phyloP scores from a whole-genome alignment of 1,140 invertebrate genomes.

The Harlomillsia oculata region DNA sequence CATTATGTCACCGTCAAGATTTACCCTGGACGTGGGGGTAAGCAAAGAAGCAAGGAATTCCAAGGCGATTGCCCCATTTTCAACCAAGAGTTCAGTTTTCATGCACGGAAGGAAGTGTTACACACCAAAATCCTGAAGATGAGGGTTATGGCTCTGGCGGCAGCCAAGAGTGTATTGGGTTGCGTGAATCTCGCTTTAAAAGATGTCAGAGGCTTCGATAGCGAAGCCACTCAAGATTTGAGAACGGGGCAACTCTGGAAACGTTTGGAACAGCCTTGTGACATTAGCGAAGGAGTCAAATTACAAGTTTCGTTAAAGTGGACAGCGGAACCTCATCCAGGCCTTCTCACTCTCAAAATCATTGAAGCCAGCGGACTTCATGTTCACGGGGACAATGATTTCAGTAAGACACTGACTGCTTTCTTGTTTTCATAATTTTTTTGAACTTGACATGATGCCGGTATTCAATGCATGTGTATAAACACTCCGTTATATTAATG shows the following conservation, averaged over 20 bases:
- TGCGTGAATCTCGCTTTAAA: slow-evolving; percentile 29
- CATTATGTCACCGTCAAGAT: slow-evolving; percentile 27
- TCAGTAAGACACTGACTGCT: slow-evolving; percentile 17
- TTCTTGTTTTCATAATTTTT: too few species aligned
- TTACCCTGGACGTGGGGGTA: slow-evolving; percentile 27
- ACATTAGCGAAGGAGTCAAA: slow-evolving; percentile 23
- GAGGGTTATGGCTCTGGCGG: slow-evolving; percentile 13
- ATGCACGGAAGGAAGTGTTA: slow-evolving; percentile 22
- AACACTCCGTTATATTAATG: too few species aligned
- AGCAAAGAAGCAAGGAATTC: slow-evolving; percentile 27
- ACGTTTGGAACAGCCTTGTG: slow-evolving; percentile 14
- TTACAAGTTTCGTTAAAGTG: slow-evolving; percentile 22
- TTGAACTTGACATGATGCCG: too few species aligned
- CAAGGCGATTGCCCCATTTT: slow-evolving; percentile 18
- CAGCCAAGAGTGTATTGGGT: slow-evolving; percentile 18
- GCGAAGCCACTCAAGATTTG: slow-evolving; percentile 19
- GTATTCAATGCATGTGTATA: too few species aligned
- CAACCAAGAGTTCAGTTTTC: slow-evolving; percentile 33
- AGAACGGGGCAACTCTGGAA: slow-evolving; percentile 27
- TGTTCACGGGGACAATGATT: slow-evolving; percentile 26
- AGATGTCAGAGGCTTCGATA: slow-evolving; percentile 19
- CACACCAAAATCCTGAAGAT: slow-evolving; percentile 33
- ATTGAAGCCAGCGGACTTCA: slow-evolving; percentile 31
- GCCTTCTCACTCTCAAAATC: slow-evolving; percentile 31
- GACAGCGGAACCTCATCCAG: slow-evolving; percentile 22